phyloP scores from a whole-genome alignment of 2,797 vertebrate genomes.

The Cirrhinus molitorella region DNA sequence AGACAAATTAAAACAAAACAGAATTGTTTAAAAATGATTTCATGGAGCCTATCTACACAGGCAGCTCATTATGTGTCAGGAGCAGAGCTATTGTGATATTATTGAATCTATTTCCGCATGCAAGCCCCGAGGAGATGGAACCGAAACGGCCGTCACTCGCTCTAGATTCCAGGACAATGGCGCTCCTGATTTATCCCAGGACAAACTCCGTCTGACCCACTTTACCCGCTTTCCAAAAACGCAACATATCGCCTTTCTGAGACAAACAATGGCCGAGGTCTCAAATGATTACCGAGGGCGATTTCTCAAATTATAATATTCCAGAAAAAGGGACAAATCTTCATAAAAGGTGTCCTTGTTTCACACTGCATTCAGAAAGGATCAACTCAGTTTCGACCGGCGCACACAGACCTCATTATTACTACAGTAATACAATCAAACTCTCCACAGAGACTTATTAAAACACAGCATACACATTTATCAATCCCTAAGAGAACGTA shows the following conservation, averaged over 20 bases:
- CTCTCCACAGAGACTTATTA: conserved; percentile 17
- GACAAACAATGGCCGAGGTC: conserved; percentile 26
- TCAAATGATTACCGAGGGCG: conserved; percentile 11
- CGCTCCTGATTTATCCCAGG: conserved; percentile 54
- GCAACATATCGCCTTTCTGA: conserved; percentile 44
- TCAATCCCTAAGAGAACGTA: conserved; percentile 3
- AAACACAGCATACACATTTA: conserved; percentile 1
- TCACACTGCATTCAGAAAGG: conserved; percentile 5
- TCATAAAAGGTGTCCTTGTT: background rate
- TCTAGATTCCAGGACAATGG: conserved; percentile 55
- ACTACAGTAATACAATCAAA: conserved; percentile 37
- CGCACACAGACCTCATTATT: background rate
- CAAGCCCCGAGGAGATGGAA: background rate
- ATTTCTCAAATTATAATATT: conserved; percentile 4
- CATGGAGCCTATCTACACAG: background rate
- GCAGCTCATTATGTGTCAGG: background rate
- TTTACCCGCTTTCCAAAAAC: conserved; percentile 44
- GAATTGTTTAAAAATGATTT: background rate
- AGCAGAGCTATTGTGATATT: conserved; percentile 17
- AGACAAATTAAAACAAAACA: background rate
- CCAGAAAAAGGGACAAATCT: background rate
- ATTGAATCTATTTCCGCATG: background rate
- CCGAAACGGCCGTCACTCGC: conserved; percentile 35
- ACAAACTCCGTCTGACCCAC: conserved; percentile 55
- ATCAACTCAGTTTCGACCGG: background rate